Evolutionary conservation across 2,113 vertebrate genomes (phyloP), one percentile per base, ranked within the genome.

Genomic region (Odocoileus virginianus): DNA sequence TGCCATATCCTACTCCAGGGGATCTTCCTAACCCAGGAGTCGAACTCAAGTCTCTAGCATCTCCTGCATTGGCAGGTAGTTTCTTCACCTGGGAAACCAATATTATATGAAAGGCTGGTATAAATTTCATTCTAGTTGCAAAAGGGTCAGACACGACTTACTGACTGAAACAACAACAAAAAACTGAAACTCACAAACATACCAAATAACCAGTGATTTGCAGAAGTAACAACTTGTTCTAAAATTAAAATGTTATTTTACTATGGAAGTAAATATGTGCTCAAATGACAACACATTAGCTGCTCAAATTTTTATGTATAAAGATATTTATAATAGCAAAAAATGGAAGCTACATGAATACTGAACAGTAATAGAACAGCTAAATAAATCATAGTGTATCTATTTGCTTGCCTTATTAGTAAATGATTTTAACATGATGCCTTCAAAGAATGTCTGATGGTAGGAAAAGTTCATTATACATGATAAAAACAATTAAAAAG

Each of bases 191-290:
- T 79, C 36, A 86, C 83, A 97, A 89, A 87, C n/a, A 54, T 54
- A 88, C n/a, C 78, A 64, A 25, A 81, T 67, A 94, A 90, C 52
- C 45, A 82, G n/a, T 87, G 84, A 92, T 95, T 87, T 97, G 84
- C 82, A 78, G 90, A 95, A 81, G 64, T 88, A 89, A 97, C 85
- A 97, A 43, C 94, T 97, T 96, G 81, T 82, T 96, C 93, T 94
- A 88, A 97, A 96, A 97, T 97, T 96, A 97, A 97, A 96, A 89
- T 64, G 28, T 82, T 96, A 94, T 97, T 98, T 97, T 96, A 33
- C 50, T 33, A 4, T 91, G 84, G 43, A 94, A 97, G 87, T 97
- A 96, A 97, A 92, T 87, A 82, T 71, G 43, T 96, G 64, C 54
- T 97, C 58, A 81, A 95, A 97, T 97, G 88, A 90, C 30, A 95